Evolutionary conservation across 2,888 invertebrate genomes (phyloP), one percentile per base, ranked within the genome.

Genomic region (Caenorhabditis panamensis): DNA sequence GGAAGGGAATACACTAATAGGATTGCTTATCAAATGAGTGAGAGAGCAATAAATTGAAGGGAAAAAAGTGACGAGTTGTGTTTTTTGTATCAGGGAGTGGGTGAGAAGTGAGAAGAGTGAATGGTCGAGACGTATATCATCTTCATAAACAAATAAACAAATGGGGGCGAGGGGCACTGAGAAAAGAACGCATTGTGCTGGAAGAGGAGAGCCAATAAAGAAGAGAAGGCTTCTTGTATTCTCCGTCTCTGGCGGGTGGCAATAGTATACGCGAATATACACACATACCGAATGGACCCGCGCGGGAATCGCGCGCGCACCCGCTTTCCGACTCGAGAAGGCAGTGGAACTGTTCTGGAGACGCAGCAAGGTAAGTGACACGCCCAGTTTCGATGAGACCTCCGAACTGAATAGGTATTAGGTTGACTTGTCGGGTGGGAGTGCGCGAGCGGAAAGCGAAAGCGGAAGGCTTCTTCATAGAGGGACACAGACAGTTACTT

Each of bases 121-220:
- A 53, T 28, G 62, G 47, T 8, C 41, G 37, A 36, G 59, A 28
- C 49, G 51, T 49, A 59, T 51, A 69, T 58, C 59, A 69, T 61
- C 53, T 62, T 56, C 47, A 73, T 73, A 41, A 73, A 64, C 64
- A 73, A 73, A 73, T 73, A 73, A 64, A 73, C 64, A 73, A 73
- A 73, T 73, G 49, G 24, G 20, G 36, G n/a, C n/a, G n/a, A 36
- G 41, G 54, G 54, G n/a, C 28, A 18, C 54, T 18, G 54, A 54
- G 54, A 54, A 28, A 36, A 37, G 58, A 58, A 37, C 28, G 54
- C 54, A 54, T 58, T 58, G 36, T 58, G 58, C 58, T 58, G 58
- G 36, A 58, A 58, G 56, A 16, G 53, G 22, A 56, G 58, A 44
- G 61, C 41, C 36, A 41, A 67, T 31, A 54, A 47, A 67, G 24